phyloP scores from a whole-genome alignment of 2,797 vertebrate species.

The Smutsia temminckii region DNA sequence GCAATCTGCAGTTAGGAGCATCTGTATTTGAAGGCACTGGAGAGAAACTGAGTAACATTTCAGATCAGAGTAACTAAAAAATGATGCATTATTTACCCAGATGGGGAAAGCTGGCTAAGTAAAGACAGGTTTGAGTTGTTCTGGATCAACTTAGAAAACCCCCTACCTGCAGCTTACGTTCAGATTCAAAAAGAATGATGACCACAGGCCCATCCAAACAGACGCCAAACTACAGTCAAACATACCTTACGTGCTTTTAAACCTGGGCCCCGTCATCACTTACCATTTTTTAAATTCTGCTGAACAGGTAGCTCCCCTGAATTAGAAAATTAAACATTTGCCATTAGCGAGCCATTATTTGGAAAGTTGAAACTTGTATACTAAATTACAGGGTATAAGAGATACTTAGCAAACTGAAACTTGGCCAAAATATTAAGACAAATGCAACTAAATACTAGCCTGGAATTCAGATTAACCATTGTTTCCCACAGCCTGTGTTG shows the following conservation, averaged over 20 bases:
- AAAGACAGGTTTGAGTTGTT: slow-evolving; percentile 12
- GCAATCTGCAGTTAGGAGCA: not conserved
- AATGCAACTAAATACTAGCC: slow-evolving; percentile 57
- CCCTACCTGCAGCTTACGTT: slow-evolving; percentile 24
- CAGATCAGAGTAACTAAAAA: not conserved
- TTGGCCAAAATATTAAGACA: slow-evolving; percentile 66
- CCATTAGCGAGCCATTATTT: slow-evolving; percentile 74
- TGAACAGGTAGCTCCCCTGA: slow-evolving; percentile 72
- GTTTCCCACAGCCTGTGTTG: slow-evolving; percentile 49
- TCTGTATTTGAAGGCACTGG: not conserved
- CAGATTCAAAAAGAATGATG: slow-evolving; percentile 49
- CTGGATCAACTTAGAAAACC: slow-evolving; percentile 14
- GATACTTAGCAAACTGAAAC: slow-evolving; percentile 73
- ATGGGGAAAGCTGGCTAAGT: not conserved
- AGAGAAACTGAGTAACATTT: slow-evolving; percentile 28
- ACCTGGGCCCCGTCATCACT: slow-evolving; percentile 71
- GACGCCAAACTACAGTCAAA: slow-evolving; percentile 61
- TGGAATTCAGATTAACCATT: slow-evolving; percentile 66
- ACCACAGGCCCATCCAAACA: not conserved
- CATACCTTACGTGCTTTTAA: slow-evolving; percentile 70
- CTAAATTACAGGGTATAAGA: slow-evolving; percentile 64
- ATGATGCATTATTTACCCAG: not conserved
- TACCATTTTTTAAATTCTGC: slow-evolving; percentile 71
- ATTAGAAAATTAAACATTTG: slow-evolving; percentile 74
- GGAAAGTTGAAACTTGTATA: slow-evolving; percentile 67